Evolutionary conservation across 2,797 vertebrate species (phyloP).

Genomic region (Hoplostethus mediterraneus): DNA sequence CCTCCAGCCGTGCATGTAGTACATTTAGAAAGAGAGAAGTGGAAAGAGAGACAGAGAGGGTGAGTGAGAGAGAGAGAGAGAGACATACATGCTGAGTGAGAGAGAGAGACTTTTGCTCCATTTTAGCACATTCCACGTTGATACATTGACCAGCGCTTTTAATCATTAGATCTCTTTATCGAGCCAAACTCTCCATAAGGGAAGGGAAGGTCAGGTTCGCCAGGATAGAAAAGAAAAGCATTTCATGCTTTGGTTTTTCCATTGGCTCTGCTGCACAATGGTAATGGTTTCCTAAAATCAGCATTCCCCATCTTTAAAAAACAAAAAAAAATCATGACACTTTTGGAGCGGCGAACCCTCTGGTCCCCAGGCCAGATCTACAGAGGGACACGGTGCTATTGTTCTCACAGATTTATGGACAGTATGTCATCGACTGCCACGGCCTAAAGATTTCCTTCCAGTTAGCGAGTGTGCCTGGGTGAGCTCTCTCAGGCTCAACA

Average conservation of each 20-base stretch:
- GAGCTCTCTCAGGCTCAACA: slow-evolving; percentile 39
- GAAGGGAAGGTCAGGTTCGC: slow-evolving; percentile 46
- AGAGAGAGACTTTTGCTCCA: neutral
- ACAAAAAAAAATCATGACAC: slow-evolving; percentile 20
- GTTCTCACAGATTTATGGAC: slow-evolving; percentile 62
- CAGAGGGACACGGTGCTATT: slow-evolving; percentile 47
- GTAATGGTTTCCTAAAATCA: slow-evolving; percentile 57
- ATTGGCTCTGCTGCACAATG: slow-evolving; percentile 55
- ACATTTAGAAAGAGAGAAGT: neutral
- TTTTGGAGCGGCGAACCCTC: slow-evolving; percentile 47
- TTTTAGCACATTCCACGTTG: slow-evolving; percentile 15
- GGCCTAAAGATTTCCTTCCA: slow-evolving; percentile 62
- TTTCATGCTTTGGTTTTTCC: slow-evolving; percentile 52
- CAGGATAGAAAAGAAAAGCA: slow-evolving; percentile 36
- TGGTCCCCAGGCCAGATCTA: slow-evolving; percentile 50
- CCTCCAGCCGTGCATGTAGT: slow-evolving; percentile 1
- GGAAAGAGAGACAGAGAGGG: neutral
- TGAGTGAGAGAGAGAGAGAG: neutral
- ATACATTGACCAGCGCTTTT: slow-evolving; percentile 32
- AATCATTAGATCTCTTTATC: slow-evolving; percentile 49
- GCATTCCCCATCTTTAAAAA: slow-evolving; percentile 39
- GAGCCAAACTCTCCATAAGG: slow-evolving; percentile 44
- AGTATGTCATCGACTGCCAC: slow-evolving; percentile 43
- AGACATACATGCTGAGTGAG: neutral
- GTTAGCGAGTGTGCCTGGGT: slow-evolving; percentile 11